Conservation (phyloP, 2,888 invertebrate species). For the Erynnis tages region DNA sequence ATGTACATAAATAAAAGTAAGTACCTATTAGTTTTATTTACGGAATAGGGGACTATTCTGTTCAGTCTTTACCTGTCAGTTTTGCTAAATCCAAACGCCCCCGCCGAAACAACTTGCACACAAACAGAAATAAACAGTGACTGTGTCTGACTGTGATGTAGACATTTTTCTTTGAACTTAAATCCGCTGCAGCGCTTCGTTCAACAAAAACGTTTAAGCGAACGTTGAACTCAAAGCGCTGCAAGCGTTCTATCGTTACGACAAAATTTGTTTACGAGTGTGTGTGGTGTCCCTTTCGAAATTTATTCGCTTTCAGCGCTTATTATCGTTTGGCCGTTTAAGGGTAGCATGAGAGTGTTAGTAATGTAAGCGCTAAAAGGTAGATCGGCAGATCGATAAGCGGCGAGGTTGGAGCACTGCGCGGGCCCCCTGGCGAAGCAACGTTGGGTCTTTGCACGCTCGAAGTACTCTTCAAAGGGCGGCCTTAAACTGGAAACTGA, state of each 20-base stretch:
- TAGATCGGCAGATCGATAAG: constrained; percentile 57
- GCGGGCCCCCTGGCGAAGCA: constrained; percentile 39
- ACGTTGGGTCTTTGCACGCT: constrained; percentile 65
- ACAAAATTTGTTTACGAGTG: constrained; percentile 1
- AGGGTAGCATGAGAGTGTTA: constrained; percentile 26
- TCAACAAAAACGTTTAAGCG: constrained; percentile 5
- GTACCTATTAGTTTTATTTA: constrained; percentile 38
- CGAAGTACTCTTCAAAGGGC: constrained; percentile 48
- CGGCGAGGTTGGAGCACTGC: constrained; percentile 59
- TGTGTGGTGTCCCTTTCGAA: constrained; percentile 29
- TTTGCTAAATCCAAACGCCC: constrained; percentile 41
- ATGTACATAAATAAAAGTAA: constrained; percentile 26
- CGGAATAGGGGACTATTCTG: constrained; percentile 40
- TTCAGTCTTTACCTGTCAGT: constrained; percentile 42
- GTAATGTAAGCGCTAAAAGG: constrained; percentile 46
- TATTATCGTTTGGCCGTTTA: constrained; percentile 26
- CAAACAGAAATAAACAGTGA: constrained; percentile 14
- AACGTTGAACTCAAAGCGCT: constrained; percentile 6
- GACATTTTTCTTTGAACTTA: not conserved
- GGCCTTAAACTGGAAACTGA: constrained; percentile 47
- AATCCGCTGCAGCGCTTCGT: constrained; percentile 32
- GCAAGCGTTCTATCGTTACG: not conserved
- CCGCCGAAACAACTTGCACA: constrained; percentile 42
- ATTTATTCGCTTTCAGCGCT: constrained; percentile 36
- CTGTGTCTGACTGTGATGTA: constrained; percentile 13